Conservation (phyloP, 2,797 vertebrate species). For the Acropternis orthonyx region DNA sequence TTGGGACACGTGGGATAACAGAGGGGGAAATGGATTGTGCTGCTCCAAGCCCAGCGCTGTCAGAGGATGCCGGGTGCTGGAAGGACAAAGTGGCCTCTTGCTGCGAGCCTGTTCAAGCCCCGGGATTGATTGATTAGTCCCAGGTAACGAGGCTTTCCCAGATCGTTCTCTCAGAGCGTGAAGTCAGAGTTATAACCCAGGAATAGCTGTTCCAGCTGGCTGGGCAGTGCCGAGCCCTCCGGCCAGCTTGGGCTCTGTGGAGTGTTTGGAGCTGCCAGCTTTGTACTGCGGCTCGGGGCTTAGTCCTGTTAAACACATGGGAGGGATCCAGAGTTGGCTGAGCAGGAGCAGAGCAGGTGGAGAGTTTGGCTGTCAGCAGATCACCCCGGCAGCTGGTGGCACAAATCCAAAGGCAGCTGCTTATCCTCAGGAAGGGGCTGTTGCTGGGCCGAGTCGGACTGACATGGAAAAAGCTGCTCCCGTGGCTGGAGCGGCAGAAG, state of each 20-base stretch:
- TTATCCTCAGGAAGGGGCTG: conserved; percentile 46
- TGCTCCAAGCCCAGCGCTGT: background rate
- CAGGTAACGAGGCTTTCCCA: conserved; percentile 17
- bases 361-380: conserved; percentile 49
- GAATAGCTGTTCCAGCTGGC: conserved; percentile 26
- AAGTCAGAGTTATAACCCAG: background rate
- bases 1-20: background rate
- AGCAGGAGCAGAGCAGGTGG: conserved; percentile 48
- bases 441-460: background rate
- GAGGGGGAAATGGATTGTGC: background rate
- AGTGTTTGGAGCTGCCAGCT: background rate
- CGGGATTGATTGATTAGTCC: conserved; percentile 14
- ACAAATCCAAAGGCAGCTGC: conserved; percentile 57
- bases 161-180: background rate
- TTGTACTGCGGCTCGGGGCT: background rate
- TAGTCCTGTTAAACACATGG: background rate
- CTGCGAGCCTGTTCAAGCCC: background rate
- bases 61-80: background rate
- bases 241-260: background rate
- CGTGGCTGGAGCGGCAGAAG: background rate
- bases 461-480: background rate
- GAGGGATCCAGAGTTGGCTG: conserved; percentile 17
- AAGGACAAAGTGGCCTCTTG: background rate
- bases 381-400: conserved; percentile 43
- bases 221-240: background rate